Conservation (phyloP, 2,797 vertebrate genomes). For the Chaunax sp. region DNA sequence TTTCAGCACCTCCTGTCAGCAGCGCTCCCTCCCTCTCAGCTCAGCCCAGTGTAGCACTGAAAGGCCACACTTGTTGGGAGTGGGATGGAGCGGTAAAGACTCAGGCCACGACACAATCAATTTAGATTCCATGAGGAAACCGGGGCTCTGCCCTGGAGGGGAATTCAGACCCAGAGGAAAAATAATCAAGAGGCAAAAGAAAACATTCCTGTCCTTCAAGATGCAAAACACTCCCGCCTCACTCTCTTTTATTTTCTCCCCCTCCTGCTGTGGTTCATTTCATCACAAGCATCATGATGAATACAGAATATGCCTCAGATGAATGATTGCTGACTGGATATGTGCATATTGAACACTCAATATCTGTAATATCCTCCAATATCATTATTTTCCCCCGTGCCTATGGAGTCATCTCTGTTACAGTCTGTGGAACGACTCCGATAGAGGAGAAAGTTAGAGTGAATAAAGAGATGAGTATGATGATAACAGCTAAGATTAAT, state of each 20-base stretch:
- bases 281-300: constrained; percentile 30
- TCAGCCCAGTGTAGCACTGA: constrained; percentile 25
- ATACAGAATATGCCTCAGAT: constrained; percentile 49
- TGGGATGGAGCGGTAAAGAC: constrained; percentile 28
- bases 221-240: constrained; percentile 20
- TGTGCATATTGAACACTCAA: constrained; percentile 36
- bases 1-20: constrained; percentile 36
- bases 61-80: constrained; percentile 49
- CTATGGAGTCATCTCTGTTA: constrained; percentile 35
- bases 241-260: constrained; percentile 15
- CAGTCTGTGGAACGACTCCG: constrained; percentile 20
- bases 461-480: constrained; percentile 53
- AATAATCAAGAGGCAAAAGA: constrained; percentile 53
- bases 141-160: constrained; percentile 40
- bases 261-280: constrained; percentile 15
- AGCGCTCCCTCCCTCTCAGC: constrained; percentile 1
- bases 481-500: constrained; percentile 56
- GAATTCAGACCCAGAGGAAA: constrained; percentile 44
- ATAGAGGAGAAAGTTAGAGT: constrained; percentile 26
- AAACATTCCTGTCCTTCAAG: constrained; percentile 50
- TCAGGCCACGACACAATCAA: constrained; percentile 40
- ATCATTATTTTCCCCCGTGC: constrained; percentile 46
- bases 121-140: constrained; percentile 47
- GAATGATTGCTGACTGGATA: constrained; percentile 40
- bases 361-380: constrained; percentile 51